phyloP scores from a whole-genome alignment of 2,888 invertebrate species.

The Seira sanloemensis region DNA sequence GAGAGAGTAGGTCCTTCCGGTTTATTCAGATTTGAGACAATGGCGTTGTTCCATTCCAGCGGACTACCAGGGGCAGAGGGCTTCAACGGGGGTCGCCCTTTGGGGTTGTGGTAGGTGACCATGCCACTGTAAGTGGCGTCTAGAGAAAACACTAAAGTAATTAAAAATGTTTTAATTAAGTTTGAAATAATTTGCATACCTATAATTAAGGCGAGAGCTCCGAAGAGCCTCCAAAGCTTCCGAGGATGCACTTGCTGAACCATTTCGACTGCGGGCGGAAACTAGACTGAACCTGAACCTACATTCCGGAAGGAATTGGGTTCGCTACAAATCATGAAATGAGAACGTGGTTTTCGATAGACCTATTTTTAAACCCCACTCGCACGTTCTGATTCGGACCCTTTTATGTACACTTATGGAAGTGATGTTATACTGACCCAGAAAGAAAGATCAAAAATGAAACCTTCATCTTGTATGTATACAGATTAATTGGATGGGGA shows the following conservation, averaged over 20 bases:
- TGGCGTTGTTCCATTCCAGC: background rate
- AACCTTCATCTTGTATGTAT: too few species aligned
- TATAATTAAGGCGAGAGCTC: background rate
- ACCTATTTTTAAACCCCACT: background rate
- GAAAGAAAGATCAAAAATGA: background rate
- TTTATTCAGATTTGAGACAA: background rate
- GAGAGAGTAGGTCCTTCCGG: background rate
- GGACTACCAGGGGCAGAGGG: background rate
- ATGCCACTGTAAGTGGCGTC: background rate
- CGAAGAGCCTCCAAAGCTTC: background rate
- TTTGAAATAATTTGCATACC: background rate
- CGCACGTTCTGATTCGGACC: background rate
- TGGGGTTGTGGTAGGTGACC: background rate
- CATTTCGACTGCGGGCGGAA: background rate
- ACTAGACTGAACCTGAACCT: background rate
- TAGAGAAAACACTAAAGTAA: background rate
- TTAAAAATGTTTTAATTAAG: background rate
- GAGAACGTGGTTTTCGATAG: background rate
- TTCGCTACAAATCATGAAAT: background rate
- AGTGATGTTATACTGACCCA: background rate
- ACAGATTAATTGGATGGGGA: too few species aligned
- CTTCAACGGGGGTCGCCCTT: background rate
- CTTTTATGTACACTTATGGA: background rate
- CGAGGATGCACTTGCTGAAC: background rate
- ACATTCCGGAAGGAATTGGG: background rate